These are phyloP conservation scores for Pelosia muscerda DNA, from an alignment of 2,888 invertebrate species.

Conservation along the genomic window DNA sequence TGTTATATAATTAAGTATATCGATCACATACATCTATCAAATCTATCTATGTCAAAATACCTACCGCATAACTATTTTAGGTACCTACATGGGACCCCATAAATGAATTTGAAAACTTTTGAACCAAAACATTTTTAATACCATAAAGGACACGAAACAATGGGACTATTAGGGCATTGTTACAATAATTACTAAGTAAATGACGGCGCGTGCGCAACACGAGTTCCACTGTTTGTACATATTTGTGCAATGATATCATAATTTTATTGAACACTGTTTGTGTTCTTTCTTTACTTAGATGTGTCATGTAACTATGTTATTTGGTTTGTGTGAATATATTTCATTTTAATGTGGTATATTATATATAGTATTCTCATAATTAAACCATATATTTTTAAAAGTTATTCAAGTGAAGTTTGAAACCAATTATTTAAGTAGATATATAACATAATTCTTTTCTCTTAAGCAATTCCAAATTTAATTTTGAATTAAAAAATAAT, in stretches of 20 bases:
- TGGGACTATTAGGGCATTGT: slow-evolving; percentile 47
- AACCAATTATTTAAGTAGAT: too few species aligned
- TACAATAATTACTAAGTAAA: slow-evolving; percentile 49
- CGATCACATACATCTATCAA: neutral
- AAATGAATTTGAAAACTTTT: neutral
- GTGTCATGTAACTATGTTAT: slow-evolving; percentile 16
- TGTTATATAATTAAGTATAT: neutral
- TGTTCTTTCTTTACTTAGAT: slow-evolving; percentile 37
- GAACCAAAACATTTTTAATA: neutral
- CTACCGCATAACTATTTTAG: too few species aligned
- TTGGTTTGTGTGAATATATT: slow-evolving; percentile 8
- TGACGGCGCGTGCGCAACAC: slow-evolving; percentile 55
- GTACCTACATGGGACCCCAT: neutral
- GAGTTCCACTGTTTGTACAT: slow-evolving; percentile 47
- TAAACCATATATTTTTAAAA: too few species aligned
- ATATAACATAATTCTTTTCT: too few species aligned
- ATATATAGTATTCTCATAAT: neutral
- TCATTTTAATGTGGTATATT: neutral
- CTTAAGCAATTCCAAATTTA: too few species aligned
- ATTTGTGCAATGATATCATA: slow-evolving; percentile 60
- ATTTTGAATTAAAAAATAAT: too few species aligned
- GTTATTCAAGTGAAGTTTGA: too few species aligned
- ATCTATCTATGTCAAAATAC: neutral
- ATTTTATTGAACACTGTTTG: slow-evolving; percentile 49
- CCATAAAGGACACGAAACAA: slow-evolving; percentile 37